Conservation (phyloP, 2,888 invertebrate species). For the Pachliopta kotzebuea region DNA sequence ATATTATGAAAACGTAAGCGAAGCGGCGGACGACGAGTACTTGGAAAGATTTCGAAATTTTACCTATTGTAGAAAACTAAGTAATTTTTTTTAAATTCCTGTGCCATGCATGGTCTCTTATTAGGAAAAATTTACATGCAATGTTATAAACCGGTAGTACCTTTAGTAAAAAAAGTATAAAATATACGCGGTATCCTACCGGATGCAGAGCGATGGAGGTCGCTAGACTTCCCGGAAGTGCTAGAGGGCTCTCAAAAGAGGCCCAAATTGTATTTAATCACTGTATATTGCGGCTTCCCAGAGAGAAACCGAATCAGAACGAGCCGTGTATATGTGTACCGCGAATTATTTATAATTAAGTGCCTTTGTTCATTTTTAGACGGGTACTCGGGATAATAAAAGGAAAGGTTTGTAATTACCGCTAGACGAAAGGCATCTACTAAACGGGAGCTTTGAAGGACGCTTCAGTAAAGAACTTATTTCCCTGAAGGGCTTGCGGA, state of each 20-base stretch:
- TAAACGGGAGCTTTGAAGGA: constrained; percentile 21
- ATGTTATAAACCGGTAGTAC: constrained; percentile 61
- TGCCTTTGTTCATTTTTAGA: constrained; percentile 41
- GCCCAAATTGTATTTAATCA: constrained; percentile 73
- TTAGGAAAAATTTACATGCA: constrained; percentile 32
- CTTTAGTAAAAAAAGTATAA: constrained; percentile 58
- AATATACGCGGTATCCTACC: constrained; percentile 66
- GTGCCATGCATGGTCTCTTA: neutral
- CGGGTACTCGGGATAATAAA: constrained; percentile 31
- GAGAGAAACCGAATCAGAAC: constrained; percentile 38
- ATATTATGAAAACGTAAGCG: too few relatives aligned
- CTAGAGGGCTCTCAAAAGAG: constrained; percentile 64
- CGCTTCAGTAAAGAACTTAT: constrained; percentile 35
- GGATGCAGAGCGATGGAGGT: constrained; percentile 72
- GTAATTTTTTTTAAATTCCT: too few relatives aligned
- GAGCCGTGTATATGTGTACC: constrained; percentile 37
- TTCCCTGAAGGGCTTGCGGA: constrained; percentile 38
- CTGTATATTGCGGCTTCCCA: constrained; percentile 50
- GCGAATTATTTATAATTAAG: constrained; percentile 53
- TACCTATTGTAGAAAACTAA: too few relatives aligned
- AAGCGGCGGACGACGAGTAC: too few relatives aligned
- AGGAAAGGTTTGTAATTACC: constrained; percentile 34
- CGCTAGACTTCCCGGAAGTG: constrained; percentile 74
- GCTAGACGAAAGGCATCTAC: constrained; percentile 21
- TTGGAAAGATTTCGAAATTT: too few relatives aligned